Base-by-base conservation (phyloP, 2,797 vertebrate species). In the Crenichthys baileyi region DNA sequence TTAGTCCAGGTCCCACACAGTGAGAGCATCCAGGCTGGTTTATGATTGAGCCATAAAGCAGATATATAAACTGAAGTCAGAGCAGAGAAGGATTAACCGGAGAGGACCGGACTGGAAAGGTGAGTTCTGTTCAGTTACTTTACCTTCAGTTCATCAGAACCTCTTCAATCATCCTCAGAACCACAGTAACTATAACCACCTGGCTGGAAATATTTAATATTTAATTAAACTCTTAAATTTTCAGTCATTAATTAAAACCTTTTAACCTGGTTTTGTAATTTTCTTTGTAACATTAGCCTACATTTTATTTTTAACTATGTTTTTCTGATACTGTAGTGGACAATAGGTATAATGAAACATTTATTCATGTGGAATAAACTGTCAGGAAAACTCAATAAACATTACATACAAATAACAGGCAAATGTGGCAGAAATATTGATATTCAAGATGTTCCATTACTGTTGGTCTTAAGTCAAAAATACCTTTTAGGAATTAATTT, bases 41-140 rank as follows among this genome's bases (percentile, higher is more conserved):
- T 91, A 93, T 87, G 87, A 85, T 77, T 67, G 9, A 67, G 84
- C 63, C 82, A 88, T 91, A 93, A 91, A 93, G 16, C 65, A 29
- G 83, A n/a, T 84, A 89, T 94, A 93, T 86, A 94, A 93, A 78
- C 67, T 77, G 53, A 12, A 31, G 76, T 72, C 31, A 7, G 11
- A 13, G 58, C 26, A 29, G 58, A 80, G 48, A 68, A 67, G 70
- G 75, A 79, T 44, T 86, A 83, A 86, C 72, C 51, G 4, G 70
- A 79, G 85, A 80, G 79, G 1, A 68, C 83, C 31, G 78, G 4
- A 73, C 81, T 50, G 76, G 51, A 60, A 90, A 15, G 89, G 92
- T 92, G 85, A 94, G 92, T 90, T 79, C 50, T 79, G 72, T 6
- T 88, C 76, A 44, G 26, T 46, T 29, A 83, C 26, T 65, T 74